Base-by-base conservation (phyloP, 37 sponge, comb jelly and placozoan genomes). In the Oscarella lobularis region DNA sequence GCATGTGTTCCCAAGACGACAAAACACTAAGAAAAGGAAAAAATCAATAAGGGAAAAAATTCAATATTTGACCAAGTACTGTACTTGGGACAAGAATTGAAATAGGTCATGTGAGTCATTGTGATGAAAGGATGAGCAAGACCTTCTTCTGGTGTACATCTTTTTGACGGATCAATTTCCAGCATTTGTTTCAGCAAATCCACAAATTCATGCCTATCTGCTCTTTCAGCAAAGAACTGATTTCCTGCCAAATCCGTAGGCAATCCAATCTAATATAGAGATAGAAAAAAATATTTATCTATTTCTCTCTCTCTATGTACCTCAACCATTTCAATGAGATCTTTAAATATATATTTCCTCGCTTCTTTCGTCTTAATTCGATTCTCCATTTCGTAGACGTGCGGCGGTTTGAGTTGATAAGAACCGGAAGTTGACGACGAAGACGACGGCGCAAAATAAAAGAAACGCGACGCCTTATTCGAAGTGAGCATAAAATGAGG, bases 81-180 rank as follows among this genome's bases (percentile, higher is more conserved):
- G 60, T 48, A 48, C 60, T 48, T 48, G 9, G 60, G 60, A 35
- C 67, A 67, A n/a, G 68, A 48, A 65, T 67, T 60, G 40, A 41
- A 78, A 78, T 80, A 40, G 36, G 65, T 74, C 2, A 94, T 71
- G 36, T 94, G 95, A 40, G 84, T 81, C 87, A 90, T 87, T 30
- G 91, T 94, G 38, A 94, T 80, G 73, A 94, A 94, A 9, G 92
- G 86, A 4, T 79, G 80, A 6, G 83, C 85, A 29, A 90, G 74
- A 33, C 82, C 85, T 34, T 75, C 70, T 0, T 31, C 31, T 0
- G 95, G 95, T 6, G 76, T 38, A 9, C 40, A 36, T 35, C 95
- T 77, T 0, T 41, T 33, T 0, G 6, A 5, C 38, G 96, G 89
- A 72, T 90, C 92, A 2, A 95, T n/a, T 38, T 34, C 41, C 37